phyloP scores from a whole-genome alignment of 2,113 vertebrate genomes.

The Heteronetta atricapilla region DNA sequence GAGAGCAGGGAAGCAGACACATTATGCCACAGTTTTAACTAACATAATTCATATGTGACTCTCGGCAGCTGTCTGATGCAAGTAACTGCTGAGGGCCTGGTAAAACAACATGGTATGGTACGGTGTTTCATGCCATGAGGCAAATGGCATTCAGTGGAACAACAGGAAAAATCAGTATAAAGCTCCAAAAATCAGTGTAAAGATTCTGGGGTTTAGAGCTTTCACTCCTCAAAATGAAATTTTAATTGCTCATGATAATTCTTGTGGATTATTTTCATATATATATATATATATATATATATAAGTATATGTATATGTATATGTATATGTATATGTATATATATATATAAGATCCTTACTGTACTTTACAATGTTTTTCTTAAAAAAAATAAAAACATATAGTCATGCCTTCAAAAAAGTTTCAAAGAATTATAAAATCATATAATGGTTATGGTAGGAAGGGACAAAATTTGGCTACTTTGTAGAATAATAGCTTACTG shows the following conservation, averaged over 20 bases:
- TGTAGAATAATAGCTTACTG: neutral
- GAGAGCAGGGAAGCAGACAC: neutral
- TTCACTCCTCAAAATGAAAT: neutral
- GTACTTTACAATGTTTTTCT: neutral
- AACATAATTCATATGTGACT: conserved; percentile 41
- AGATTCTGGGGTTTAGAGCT: neutral
- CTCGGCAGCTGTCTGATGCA: conserved; percentile 22
- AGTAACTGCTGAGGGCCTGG: conserved; percentile 10
- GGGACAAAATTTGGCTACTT: neutral
- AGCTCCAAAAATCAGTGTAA: neutral
- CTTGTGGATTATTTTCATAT: neutral
- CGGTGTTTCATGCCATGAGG: neutral
- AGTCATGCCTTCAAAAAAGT: neutral
- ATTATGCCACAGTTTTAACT: conserved; percentile 30
- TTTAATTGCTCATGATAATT: neutral
- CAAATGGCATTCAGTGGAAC: conserved; percentile 1
- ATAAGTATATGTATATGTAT: no score
- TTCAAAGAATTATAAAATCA: no score
- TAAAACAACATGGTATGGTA: conserved; percentile 49
- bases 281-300: no score
- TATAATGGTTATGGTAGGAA: no score
- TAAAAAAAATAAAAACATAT: neutral
- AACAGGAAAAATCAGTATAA: neutral
- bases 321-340: no score
- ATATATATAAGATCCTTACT: neutral